A percentile compares a stretch with the other conserved stretches of the same genome.
These are phyloP conservation scores for Mus spicilegus DNA, from an alignment of 2,113 vertebrate genomes.

Conservation along the genomic window DNA sequence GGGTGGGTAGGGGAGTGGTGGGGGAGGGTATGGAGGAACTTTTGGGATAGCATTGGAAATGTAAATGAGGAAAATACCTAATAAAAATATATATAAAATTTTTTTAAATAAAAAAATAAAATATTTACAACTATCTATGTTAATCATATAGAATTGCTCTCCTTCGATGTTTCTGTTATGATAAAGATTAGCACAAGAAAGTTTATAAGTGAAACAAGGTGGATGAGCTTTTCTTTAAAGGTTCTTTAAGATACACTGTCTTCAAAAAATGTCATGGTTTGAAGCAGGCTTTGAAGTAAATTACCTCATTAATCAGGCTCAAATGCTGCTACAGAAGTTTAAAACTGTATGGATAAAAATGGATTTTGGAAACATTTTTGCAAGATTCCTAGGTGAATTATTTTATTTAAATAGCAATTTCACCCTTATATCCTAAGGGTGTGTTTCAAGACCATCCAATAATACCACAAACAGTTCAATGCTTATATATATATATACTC, in stretches of 20 bases:
- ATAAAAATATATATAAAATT: too few relatives aligned
- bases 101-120: too few relatives aligned
- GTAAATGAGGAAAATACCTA: too few relatives aligned
- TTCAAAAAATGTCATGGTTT: slow-evolving; percentile 55
- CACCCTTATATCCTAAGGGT: neutral
- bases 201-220: slow-evolving; percentile 68
- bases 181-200: slow-evolving; percentile 46
- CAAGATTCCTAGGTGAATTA: slow-evolving; percentile 58
- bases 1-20: too few relatives aligned
- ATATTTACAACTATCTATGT: slow-evolving; percentile 2
- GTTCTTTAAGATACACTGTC: slow-evolving; percentile 44
- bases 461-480: neutral
- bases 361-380: slow-evolving; percentile 60
- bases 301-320: slow-evolving; percentile 73
- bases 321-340: slow-evolving; percentile 64
- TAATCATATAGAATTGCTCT: slow-evolving; percentile 4
- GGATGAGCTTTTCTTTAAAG: slow-evolving; percentile 37
- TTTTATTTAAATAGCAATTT: slow-evolving; percentile 3
- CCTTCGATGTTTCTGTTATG: slow-evolving; percentile 39
- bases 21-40: too few relatives aligned
- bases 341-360: slow-evolving; percentile 64
- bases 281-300: slow-evolving; percentile 70
- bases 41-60: too few relatives aligned
- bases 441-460: neutral
- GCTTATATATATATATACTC: neutral